A percentile compares a stretch with the other conserved stretches of the same genome.
Conservation (phyloP, 2,888 invertebrate species). For the Patella pellucida region DNA sequence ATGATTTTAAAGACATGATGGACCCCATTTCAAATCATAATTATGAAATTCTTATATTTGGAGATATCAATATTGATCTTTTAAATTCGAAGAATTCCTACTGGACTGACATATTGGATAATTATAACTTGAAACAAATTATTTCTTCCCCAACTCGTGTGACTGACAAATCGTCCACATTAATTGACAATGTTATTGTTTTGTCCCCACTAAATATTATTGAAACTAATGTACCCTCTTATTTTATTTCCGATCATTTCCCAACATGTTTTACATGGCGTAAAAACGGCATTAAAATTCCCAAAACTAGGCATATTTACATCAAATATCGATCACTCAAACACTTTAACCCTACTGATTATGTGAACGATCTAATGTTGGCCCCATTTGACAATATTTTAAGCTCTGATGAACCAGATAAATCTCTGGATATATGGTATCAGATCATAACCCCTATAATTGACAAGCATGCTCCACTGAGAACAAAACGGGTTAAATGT, state of each 20-base stretch:
- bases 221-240: too few relatives aligned
- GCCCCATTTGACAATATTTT: slow-evolving; percentile 3
- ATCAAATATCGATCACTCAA: background rate
- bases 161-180: background rate
- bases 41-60: background rate
- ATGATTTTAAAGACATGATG: background rate
- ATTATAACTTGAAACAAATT: background rate
- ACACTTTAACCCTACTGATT: background rate
- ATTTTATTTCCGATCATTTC: too few relatives aligned
- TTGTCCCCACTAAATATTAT: background rate
- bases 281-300: background rate
- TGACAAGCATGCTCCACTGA: too few relatives aligned
- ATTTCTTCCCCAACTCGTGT: background rate
- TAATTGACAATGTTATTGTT: background rate
- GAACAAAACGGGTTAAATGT: too few relatives aligned
- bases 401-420: too few relatives aligned
- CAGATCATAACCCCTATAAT: too few relatives aligned
- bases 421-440: too few relatives aligned
- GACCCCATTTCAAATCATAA: background rate
- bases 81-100: background rate
- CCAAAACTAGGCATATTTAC: background rate
- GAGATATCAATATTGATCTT: background rate
- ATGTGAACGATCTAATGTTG: background rate
- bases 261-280: background rate
- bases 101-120: background rate